These are phyloP conservation scores for Acrocephalus scirpaceus DNA, from an alignment of 2,797 vertebrate genomes.

Conservation along the genomic window DNA sequence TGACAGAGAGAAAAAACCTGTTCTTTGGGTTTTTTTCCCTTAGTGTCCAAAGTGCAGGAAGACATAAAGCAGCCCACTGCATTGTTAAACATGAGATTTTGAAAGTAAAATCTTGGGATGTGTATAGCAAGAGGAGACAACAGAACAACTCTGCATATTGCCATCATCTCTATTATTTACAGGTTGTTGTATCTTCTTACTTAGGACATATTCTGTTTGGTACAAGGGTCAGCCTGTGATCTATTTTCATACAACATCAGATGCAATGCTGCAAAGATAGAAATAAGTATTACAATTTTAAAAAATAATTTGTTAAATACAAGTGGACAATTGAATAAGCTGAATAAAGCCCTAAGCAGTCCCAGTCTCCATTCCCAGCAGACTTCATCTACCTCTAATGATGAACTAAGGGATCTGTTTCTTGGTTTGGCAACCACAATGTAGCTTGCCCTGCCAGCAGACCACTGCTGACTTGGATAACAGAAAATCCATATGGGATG, in stretches of 20 bases:
- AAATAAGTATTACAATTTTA: background rate
- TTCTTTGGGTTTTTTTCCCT: accelerated
- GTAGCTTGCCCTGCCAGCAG: background rate
- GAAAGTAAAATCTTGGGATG: background rate
- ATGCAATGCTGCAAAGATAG: background rate
- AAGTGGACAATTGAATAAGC: background rate
- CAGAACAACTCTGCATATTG: background rate
- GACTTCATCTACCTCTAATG: background rate
- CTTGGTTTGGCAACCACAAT: background rate
- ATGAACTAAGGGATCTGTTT: background rate
- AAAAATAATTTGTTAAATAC: background rate
- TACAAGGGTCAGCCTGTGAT: background rate
- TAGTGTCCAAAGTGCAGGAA: background rate
- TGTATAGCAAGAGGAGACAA: background rate
- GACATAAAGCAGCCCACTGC: background rate
- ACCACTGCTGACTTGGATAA: background rate
- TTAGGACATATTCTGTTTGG: background rate
- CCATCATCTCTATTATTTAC: background rate
- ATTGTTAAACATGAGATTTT: background rate
- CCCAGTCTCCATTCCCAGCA: background rate
- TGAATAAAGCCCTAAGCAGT: background rate
- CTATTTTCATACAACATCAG: background rate
- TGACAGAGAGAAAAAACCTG: background rate
- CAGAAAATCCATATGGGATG: background rate
- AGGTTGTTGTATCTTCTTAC: background rate